Evolutionary conservation across 2,113 vertebrate species (phyloP).

Genomic region (Hippopotamus amphibius): DNA sequence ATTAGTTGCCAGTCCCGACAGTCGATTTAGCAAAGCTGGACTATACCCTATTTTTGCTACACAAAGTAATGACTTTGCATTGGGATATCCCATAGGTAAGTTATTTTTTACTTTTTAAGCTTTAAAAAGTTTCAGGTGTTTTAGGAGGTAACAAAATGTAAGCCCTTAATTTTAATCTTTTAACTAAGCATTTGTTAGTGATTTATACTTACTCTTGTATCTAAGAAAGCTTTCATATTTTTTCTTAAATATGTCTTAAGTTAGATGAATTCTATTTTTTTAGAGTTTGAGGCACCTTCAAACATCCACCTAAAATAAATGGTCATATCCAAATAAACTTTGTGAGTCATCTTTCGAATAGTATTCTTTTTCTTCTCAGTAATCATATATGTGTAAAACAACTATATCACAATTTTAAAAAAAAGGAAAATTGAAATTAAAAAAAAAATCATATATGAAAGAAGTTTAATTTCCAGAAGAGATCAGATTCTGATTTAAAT

Average conservation of each 20-base stretch:
- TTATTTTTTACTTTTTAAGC: slow-evolving; percentile 63
- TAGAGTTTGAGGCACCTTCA: slow-evolving; percentile 47
- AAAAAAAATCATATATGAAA: slow-evolving; percentile 21
- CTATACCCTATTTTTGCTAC: slow-evolving; percentile 99
- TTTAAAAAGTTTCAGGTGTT: slow-evolving; percentile 25
- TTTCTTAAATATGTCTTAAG: slow-evolving; percentile 34
- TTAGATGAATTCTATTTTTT: slow-evolving; percentile 33
- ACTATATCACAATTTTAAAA: no score
- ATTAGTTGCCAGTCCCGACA: slow-evolving; percentile 92
- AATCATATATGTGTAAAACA: neutral
- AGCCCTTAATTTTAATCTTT: neutral
- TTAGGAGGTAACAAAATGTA: slow-evolving; percentile 42
- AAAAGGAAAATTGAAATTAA: no score
- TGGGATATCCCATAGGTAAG: slow-evolving; percentile 99
- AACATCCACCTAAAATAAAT: slow-evolving; percentile 38
- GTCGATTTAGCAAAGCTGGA: slow-evolving; percentile 95
- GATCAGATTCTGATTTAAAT: slow-evolving; percentile 58
- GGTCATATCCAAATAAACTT: slow-evolving; percentile 5
- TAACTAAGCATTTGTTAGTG: slow-evolving; percentile 32
- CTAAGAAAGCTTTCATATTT: slow-evolving; percentile 38
- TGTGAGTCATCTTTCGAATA: slow-evolving; percentile 50
- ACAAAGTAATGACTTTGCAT: slow-evolving; percentile 99
- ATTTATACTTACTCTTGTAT: neutral
- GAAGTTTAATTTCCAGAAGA: slow-evolving; percentile 49
- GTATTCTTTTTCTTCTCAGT: slow-evolving; percentile 55